Evolutionary conservation across 2,888 invertebrate species (phyloP).

Genomic region (Tipula vernalis): DNA sequence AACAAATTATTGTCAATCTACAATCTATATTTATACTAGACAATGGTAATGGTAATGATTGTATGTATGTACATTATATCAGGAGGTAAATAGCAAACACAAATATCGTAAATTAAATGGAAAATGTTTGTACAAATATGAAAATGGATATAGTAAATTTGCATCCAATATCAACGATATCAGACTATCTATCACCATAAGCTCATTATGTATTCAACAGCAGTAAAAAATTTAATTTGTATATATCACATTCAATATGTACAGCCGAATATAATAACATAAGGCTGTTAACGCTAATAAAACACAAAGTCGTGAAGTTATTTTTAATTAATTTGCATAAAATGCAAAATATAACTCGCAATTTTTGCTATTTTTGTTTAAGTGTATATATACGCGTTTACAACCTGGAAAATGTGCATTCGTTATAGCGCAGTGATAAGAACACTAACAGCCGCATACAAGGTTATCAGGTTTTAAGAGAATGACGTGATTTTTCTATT

Average conservation of each 20-base stretch:
- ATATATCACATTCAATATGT: background rate
- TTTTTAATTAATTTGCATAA: background rate
- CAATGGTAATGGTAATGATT: too few species aligned
- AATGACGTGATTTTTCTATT: background rate
- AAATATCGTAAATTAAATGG: background rate
- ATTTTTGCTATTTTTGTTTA: background rate
- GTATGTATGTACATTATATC: too few species aligned
- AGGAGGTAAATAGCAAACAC: background rate
- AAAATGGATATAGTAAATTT: background rate
- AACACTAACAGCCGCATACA: background rate
- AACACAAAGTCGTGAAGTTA: background rate
- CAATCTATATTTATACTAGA: background rate
- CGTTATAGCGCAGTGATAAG: background rate
- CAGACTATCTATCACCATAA: background rate
- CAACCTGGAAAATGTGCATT: background rate
- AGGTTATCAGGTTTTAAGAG: background rate
- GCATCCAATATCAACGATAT: background rate
- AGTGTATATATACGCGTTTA: background rate
- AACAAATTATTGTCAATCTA: background rate
- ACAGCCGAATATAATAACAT: background rate
- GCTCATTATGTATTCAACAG: background rate
- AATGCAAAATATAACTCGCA: background rate
- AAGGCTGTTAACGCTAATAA: background rate
- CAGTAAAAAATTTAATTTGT: background rate
- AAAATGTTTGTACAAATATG: background rate